Evolutionary conservation across 2,888 invertebrate species (phyloP).

Genomic region (Phalangium opilio): DNA sequence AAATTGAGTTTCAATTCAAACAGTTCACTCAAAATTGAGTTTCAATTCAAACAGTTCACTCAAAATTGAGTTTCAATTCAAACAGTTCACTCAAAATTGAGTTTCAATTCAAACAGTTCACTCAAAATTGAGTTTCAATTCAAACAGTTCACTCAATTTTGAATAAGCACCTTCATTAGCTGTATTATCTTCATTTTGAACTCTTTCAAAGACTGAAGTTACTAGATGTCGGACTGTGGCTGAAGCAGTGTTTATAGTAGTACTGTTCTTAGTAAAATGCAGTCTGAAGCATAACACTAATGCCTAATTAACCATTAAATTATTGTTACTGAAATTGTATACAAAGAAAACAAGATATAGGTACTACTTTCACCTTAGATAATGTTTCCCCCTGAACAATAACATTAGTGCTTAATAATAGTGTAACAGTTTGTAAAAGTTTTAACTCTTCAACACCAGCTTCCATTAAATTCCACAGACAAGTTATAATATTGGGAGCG

Average conservation of each 20-base stretch:
- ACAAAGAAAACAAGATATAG: too few species aligned
- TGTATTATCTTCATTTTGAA: constrained; percentile 27
- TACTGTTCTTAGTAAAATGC: constrained; percentile 83
- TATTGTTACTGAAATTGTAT: too few species aligned
- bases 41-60: too few species aligned
- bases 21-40: too few species aligned
- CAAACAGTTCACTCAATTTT: too few species aligned
- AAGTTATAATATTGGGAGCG: constrained; percentile 80
- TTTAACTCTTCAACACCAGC: constrained; percentile 88
- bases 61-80: too few species aligned
- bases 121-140: too few species aligned
- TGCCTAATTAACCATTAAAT: constrained; percentile 41
- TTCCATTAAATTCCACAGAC: constrained; percentile 85
- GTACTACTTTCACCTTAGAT: constrained; percentile 56
- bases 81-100: too few species aligned
- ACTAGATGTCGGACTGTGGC: constrained; percentile 93
- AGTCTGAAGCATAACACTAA: constrained; percentile 92
- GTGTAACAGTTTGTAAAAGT: constrained; percentile 84
- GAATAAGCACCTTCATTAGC: constrained; percentile 10
- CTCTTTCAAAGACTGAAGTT: constrained; percentile 75
- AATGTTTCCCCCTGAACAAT: constrained; percentile 86
- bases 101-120: too few species aligned
- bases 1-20: too few species aligned
- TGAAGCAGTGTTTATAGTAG: constrained; percentile 91
- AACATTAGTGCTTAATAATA: constrained; percentile 85